Conservation (phyloP, 2,113 vertebrate genomes). For the Echinops telfairi region DNA sequence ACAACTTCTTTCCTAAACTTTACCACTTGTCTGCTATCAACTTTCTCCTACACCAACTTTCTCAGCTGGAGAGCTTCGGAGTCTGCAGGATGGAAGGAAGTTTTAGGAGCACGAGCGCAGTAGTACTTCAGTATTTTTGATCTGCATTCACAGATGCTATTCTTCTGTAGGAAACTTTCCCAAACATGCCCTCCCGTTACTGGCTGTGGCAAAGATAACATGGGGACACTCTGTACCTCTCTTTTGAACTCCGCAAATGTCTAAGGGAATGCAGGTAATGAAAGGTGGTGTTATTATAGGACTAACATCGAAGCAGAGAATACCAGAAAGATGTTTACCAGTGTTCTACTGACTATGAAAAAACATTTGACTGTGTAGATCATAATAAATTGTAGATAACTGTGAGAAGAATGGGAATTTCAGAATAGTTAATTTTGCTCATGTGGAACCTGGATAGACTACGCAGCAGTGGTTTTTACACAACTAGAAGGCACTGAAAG, state of each 20-base stretch:
- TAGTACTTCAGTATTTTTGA: background rate
- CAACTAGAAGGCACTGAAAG: too few relatives aligned
- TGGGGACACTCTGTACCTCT: background rate
- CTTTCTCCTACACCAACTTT: background rate
- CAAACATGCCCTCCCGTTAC: background rate
- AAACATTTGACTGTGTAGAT: too few relatives aligned
- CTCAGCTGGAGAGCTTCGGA: background rate
- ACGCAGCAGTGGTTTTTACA: too few relatives aligned
- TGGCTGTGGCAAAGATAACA: background rate
- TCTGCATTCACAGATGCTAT: background rate
- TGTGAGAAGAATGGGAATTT: too few relatives aligned
- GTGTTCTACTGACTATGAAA: too few relatives aligned
- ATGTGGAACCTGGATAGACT: too few relatives aligned
- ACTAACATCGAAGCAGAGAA: background rate
- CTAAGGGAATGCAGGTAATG: background rate
- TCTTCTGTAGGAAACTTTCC: background rate
- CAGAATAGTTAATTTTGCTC: too few relatives aligned
- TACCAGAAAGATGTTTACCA: too few relatives aligned
- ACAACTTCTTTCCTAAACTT: background rate
- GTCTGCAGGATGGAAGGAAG: background rate
- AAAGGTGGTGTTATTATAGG: background rate
- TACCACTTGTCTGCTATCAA: background rate
- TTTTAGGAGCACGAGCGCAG: background rate
- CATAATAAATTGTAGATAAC: too few relatives aligned
- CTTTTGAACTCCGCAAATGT: background rate